Base-by-base conservation (phyloP, 2,797 vertebrate genomes). In the Phoxinus dragarum region DNA sequence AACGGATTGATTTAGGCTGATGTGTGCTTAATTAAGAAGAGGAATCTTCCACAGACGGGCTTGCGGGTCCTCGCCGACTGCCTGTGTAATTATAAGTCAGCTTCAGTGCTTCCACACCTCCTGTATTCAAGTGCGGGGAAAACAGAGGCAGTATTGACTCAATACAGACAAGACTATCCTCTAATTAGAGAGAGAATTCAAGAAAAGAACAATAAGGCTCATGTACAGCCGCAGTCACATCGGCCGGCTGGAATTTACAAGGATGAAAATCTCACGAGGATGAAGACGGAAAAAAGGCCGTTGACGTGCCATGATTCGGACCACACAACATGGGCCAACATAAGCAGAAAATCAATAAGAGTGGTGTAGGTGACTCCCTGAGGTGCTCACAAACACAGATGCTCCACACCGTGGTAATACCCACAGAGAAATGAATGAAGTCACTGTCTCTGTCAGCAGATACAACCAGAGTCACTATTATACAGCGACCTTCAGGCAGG, bases 291-390 rank as follows among this genome's bases (percentile, higher is more conserved):
- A 19, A n/a, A 79, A 59, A 27, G 59, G 80, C 72, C 4, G 90
- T 91, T 92, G 93, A 93, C 75, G 89, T 87, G 81, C 90, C 85
- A 56, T 49, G 68, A 93, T 91, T 90, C 90, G 80, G 92, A 87
- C 91, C 92, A 81, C 92, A 92, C 88, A 88, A 91, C 88, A 89
- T 88, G 88, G 90, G 88, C 92, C 91, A 89, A 93, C 90, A 93
- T 87, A 90, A 93, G 89, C 89, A 88, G 90, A 88, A 91, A 94
- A 94, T 95, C 94, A 90, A 95, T 94, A 89, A 52, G 88, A 91
- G 92, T 90, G 90, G 89, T 93, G 91, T 92, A 86, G 88, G 90
- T 91, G 88, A 88, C 44, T 47, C 68, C 31, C 74, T 2, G 38
- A 77, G 80, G 80, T 42, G 49, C 67, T 44, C 54, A 68, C 56